Evolutionary conservation across 2,797 vertebrate genomes (phyloP), one percentile per base, ranked within the genome.

Genomic region (Avahi laniger): DNA sequence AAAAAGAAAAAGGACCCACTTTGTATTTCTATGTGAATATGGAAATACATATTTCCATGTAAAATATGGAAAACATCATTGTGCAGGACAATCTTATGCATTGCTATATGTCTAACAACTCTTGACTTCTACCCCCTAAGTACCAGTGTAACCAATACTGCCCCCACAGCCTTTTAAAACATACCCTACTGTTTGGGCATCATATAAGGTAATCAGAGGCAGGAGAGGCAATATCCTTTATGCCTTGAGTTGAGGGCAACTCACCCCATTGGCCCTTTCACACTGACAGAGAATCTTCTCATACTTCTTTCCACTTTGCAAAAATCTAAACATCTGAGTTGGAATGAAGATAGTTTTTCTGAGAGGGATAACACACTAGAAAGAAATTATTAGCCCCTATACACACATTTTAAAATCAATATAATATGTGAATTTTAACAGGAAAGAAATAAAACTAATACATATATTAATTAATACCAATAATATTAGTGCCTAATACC

Each of bases 91-190:
- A 41, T 61, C 15, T 63, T 61, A 41, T 3, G 26, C 24, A 30
- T 38, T 18, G 14, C 33, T 28, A 0, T n/a, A 3, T 11, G 48
- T 67, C 59, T 88, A 46, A 79, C 4, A 13, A 72, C 0, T 5
- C 28, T 61, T 73, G 35, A 67, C 7, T 63, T 48, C 20, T 50
- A 9, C 38, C 63, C 0, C 13, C 22, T 15, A 1, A 43, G 10
- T 10, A 1, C 18, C 2, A 1, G 1, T 1, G 15, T 22, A 33
- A 43, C 38, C 14, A 0, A 70, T 57, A 30, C 2, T 75, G 15
- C 20, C 24, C 70, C 38, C 24, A 28, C 5, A 50, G 5, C 24
- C 24, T 65, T 67, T 26, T 9, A 17, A 91, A 41, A 76, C 30
- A 63, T 3, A 15, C 0, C 33, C 24, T 72, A 30, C 35, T 78